Percentiles rank a stretch among this genome's conserved stretches.
Conservation (phyloP, 2,888 invertebrate species). For the Lottia scabra region DNA sequence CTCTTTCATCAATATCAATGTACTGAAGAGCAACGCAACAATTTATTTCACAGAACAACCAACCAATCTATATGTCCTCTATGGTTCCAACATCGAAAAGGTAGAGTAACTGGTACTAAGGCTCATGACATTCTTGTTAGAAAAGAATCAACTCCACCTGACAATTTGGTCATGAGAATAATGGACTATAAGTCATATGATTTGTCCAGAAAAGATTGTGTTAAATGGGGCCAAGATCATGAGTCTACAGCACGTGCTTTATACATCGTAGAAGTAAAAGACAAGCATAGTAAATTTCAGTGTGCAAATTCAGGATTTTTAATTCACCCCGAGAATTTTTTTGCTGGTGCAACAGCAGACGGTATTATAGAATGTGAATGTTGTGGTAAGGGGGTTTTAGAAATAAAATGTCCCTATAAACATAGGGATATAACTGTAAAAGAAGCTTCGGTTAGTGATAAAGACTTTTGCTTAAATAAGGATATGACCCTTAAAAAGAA, state of each 20-base stretch:
- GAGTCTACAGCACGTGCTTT: background rate
- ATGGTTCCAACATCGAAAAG: background rate
- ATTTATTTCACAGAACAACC: background rate
- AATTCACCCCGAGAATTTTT: background rate
- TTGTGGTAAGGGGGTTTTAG: too few species aligned
- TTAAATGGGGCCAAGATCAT: background rate
- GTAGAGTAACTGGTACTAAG: background rate
- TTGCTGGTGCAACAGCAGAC: too few species aligned
- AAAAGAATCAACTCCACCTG: background rate
- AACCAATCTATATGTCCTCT: background rate
- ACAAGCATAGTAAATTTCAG: background rate
- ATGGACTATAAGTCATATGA: background rate
- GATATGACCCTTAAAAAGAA: too few species aligned
- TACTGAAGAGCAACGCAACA: background rate
- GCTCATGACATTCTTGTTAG: background rate
- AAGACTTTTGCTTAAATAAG: too few species aligned
- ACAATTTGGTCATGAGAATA: conserved; percentile 16
- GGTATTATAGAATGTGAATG: too few species aligned
- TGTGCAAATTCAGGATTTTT: background rate
- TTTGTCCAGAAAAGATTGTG: background rate
- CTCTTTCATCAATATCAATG: background rate
- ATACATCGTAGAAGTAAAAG: background rate
- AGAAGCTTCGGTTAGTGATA: too few species aligned
- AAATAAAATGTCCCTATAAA: too few species aligned
- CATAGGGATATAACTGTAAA: too few species aligned